A percentile compares a stretch with the other conserved stretches of the same genome.
Conservation (phyloP, 2,888 invertebrate genomes). For the Eudasyphora cyanicolor region DNA sequence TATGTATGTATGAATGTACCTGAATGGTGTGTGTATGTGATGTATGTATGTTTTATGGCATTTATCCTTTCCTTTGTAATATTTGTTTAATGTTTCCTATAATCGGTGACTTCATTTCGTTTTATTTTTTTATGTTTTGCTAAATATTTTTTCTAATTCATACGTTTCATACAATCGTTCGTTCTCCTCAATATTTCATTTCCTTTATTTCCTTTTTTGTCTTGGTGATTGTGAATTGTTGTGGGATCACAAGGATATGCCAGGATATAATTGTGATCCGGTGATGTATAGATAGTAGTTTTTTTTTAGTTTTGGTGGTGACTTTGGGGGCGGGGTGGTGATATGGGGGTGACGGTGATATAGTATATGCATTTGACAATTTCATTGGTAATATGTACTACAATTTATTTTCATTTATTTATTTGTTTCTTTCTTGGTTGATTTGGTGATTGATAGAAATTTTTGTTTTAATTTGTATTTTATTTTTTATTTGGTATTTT, state of each 20-base stretch:
- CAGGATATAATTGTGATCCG: neutral
- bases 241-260: neutral
- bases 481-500: neutral
- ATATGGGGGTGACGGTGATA: neutral
- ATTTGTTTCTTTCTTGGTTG: constrained; percentile 32
- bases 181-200: neutral
- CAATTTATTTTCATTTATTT: constrained; percentile 32
- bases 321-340: neutral
- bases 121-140: constrained; percentile 18
- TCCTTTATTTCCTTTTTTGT: neutral
- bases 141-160: constrained; percentile 50
- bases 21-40: constrained; percentile 35
- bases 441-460: constrained; percentile 47
- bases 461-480: constrained; percentile 29
- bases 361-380: constrained; percentile 9
- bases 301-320: too few species aligned
- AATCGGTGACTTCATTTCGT: constrained; percentile 31
- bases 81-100: constrained; percentile 2
- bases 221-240: neutral
- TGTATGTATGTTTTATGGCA: constrained; percentile 16
- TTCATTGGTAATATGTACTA: constrained; percentile 12
- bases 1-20: constrained; percentile 49
- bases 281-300: too few species aligned
- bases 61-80: constrained; percentile 12
- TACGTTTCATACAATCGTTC: constrained; percentile 1